These are phyloP conservation scores for Cerceris rybyensis DNA, from an alignment of 2,888 invertebrate species.

Conservation along the genomic window DNA sequence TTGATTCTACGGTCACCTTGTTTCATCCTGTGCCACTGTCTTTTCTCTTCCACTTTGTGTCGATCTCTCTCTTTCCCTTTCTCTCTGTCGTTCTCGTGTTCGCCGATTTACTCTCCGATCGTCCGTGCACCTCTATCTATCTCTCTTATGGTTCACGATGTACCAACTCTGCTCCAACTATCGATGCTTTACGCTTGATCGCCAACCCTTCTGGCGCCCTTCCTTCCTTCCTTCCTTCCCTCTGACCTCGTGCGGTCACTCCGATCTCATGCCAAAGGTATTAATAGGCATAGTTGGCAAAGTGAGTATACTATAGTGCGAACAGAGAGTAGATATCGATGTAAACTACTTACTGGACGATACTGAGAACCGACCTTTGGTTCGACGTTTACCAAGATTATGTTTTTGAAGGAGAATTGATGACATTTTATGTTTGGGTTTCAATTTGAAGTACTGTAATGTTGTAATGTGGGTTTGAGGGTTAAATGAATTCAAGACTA, in stretches of 20 bases:
- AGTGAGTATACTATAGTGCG: slow-evolving; percentile 36
- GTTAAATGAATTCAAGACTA: no score
- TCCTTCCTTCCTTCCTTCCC: slow-evolving; percentile 36
- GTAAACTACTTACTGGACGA: not conserved
- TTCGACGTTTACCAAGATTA: not conserved
- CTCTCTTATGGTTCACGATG: slow-evolving; percentile 42
- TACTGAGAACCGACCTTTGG: not conserved
- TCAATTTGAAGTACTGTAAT: no score
- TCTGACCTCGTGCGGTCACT: slow-evolving; percentile 66
- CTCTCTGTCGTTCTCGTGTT: slow-evolving; percentile 4
- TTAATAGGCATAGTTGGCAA: slow-evolving; percentile 71
- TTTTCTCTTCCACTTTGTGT: not conserved
- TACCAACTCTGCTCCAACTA: slow-evolving; percentile 59
- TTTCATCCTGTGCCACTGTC: not conserved
- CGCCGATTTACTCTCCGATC: slow-evolving; percentile 4
- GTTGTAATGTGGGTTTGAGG: no score
- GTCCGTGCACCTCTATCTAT: slow-evolving; percentile 18
- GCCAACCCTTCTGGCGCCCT: slow-evolving; percentile 60
- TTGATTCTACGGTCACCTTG: not conserved
- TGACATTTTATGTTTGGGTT: no score
- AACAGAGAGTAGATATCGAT: not conserved
- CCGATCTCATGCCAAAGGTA: slow-evolving; percentile 60
- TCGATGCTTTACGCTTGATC: slow-evolving; percentile 77
- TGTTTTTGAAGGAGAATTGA: not conserved
- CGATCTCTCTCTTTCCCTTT: slow-evolving; percentile 17